Evolutionary conservation across 2,888 invertebrate species (phyloP).

Genomic region (Spodoptera littoralis): DNA sequence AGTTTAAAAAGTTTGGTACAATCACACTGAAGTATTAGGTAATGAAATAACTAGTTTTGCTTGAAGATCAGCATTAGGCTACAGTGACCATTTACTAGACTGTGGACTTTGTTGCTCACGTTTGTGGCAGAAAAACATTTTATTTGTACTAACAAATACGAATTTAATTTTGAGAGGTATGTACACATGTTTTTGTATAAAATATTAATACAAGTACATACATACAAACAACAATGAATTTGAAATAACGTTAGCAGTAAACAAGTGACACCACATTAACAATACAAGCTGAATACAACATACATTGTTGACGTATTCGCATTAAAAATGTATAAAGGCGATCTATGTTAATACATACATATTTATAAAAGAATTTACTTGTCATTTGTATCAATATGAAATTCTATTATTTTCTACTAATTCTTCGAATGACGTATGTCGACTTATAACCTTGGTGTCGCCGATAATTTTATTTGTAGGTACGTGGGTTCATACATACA

Average conservation of each 20-base stretch:
- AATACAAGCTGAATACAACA: slow-evolving; percentile 57
- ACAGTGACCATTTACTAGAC: too few relatives aligned
- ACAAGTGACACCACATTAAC: slow-evolving; percentile 57
- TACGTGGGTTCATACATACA: too few relatives aligned
- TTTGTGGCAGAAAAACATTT: too few relatives aligned
- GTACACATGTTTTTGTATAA: not conserved
- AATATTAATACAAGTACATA: slow-evolving; percentile 35
- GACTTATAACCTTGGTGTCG: too few relatives aligned
- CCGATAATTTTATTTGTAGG: too few relatives aligned
- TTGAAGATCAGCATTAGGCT: too few relatives aligned
- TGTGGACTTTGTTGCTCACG: too few relatives aligned
- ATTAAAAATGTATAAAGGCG: slow-evolving; percentile 59
- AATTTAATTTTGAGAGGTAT: too few relatives aligned
- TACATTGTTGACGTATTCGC: slow-evolving; percentile 58
- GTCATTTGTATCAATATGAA: slow-evolving; percentile 55
- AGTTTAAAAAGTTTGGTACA: too few relatives aligned
- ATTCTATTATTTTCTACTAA: slow-evolving; percentile 19
- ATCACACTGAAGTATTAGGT: too few relatives aligned
- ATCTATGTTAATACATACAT: slow-evolving; percentile 64
- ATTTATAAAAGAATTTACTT: slow-evolving; percentile 60
- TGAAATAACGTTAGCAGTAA: slow-evolving; percentile 40
- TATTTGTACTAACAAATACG: too few relatives aligned
- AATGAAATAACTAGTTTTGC: too few relatives aligned
- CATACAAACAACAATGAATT: slow-evolving; percentile 44
- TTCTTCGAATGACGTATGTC: slow-evolving; percentile 3